Base-by-base conservation (phyloP, 64 coral and sea anemone species). In the Montipora efflorescens region DNA sequence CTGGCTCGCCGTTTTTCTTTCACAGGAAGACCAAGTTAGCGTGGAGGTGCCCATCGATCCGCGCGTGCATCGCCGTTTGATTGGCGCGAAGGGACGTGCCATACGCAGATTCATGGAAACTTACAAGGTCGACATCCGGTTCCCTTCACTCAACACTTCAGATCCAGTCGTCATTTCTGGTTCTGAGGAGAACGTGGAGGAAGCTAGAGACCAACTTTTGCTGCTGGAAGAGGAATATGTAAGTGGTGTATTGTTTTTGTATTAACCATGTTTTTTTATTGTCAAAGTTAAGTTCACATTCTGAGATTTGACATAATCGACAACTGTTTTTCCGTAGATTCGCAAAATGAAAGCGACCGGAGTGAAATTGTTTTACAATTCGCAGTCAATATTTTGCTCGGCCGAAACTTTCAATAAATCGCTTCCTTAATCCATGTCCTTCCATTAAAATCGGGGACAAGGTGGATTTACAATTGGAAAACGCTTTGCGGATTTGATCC, bases 161-260 rank as follows among this genome's bases (percentile, higher is more conserved):
- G 98, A 96, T 16, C 90, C 92, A 64, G 98, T 99, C 22, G 87
- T 74, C n/a, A 96, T 99, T 8, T 87, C 92, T 2, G 98, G 98
- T 22, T 70, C 85, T 3, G 94, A 87, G 13, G 92, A 94, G 3
- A 89, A 99, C 74, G 98, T 99, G 9, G 95, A 99, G 4, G 98
- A 99, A 52, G 98, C 98, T 0, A 91, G 77, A 78, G 98, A 99
- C 75, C 95, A 99, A 25, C 74, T 99, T 72, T 68, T 96, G 58
- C 23, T 96, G 23, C 64, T 99, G 45, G 98, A 99, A 49, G 98
- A 99, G 51, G 98, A 96, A 93, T 99, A 94, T 70, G 98, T 99
- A 83, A 96, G 98, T 94, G 14, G 18, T 19, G 9, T 47, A 3
- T 7, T 25, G 5, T 5, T 14, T 64, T 14, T 14, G 14, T 14